phyloP scores from a whole-genome alignment of 2,797 vertebrate species.

The Avahi laniger region DNA sequence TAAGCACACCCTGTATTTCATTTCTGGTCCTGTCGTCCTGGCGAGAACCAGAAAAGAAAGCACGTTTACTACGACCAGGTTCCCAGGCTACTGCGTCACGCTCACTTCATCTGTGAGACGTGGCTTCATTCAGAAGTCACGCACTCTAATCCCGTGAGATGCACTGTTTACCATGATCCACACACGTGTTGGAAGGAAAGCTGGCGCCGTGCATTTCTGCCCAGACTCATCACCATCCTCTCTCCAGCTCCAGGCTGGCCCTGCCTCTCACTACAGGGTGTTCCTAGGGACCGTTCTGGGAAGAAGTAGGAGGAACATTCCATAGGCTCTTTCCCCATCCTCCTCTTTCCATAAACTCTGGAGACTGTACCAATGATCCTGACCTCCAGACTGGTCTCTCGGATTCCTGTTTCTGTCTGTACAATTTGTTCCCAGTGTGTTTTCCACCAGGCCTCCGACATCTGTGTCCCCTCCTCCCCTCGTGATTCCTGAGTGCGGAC shows the following conservation, averaged over 20 bases:
- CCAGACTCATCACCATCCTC: not conserved
- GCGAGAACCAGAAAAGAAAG: not conserved
- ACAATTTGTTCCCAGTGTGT: too few relatives aligned
- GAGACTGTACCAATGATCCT: too few relatives aligned
- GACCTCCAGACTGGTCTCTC: too few relatives aligned
- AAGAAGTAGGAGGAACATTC: not conserved
- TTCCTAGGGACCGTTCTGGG: not conserved
- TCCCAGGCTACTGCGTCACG: not conserved
- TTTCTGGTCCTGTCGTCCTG: not conserved
- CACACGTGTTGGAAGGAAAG: not conserved
- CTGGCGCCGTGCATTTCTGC: not conserved
- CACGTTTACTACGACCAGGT: not conserved
- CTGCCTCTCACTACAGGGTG: not conserved
- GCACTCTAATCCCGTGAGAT: not conserved
- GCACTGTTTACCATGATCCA: not conserved
- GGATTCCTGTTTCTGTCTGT: too few relatives aligned
- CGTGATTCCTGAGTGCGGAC: too few relatives aligned
- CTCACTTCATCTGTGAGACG: not conserved
- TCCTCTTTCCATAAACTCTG: too few relatives aligned
- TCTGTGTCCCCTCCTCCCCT: too few relatives aligned
- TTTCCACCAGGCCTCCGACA: too few relatives aligned
- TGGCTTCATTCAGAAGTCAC: not conserved
- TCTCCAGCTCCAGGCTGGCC: not conserved
- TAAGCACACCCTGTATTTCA: not conserved
- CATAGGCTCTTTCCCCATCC: not conserved